Evolutionary conservation across 1,140 invertebrate species (phyloP).

Genomic region (Thaumatotibia leucotreta): DNA sequence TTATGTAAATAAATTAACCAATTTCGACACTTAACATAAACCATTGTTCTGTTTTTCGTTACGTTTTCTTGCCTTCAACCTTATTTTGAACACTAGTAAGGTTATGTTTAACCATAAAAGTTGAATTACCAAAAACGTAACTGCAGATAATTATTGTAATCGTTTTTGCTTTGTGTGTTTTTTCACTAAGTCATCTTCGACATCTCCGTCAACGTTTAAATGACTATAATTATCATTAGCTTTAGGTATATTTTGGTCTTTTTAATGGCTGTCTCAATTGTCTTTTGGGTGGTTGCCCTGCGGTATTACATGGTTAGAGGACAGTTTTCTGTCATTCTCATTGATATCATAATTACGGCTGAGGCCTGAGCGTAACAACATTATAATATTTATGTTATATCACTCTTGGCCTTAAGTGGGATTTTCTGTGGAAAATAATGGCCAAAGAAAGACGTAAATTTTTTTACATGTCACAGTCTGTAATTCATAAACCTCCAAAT

Average conservation of each 20-base stretch:
- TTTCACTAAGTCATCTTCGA: not conserved
- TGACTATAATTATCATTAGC: not conserved
- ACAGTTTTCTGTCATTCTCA: too few relatives aligned
- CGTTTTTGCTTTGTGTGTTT: not conserved
- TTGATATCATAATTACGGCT: too few relatives aligned
- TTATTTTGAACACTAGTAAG: not conserved
- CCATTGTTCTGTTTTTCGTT: not conserved
- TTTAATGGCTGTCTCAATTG: not conserved
- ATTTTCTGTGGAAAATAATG: too few relatives aligned
- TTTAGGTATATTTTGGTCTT: not conserved
- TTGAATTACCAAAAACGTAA: not conserved
- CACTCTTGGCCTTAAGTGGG: too few relatives aligned
- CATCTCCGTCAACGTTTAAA: too few relatives aligned
- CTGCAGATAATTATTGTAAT: not conserved
- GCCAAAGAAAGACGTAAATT: too few relatives aligned
- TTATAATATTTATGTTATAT: too few relatives aligned
- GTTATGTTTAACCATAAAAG: not conserved
- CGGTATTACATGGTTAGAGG: too few relatives aligned
- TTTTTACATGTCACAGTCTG: too few relatives aligned
- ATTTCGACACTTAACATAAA: constrained; percentile 8
- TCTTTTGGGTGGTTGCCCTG: not conserved
- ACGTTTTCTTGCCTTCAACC: not conserved
- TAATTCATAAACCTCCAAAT: too few relatives aligned
- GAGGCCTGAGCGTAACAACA: too few relatives aligned
- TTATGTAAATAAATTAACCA: constrained; percentile 5